Evolutionary conservation across 2,113 vertebrate genomes (phyloP).

Genomic region (Tachysurus fulvidraco): DNA sequence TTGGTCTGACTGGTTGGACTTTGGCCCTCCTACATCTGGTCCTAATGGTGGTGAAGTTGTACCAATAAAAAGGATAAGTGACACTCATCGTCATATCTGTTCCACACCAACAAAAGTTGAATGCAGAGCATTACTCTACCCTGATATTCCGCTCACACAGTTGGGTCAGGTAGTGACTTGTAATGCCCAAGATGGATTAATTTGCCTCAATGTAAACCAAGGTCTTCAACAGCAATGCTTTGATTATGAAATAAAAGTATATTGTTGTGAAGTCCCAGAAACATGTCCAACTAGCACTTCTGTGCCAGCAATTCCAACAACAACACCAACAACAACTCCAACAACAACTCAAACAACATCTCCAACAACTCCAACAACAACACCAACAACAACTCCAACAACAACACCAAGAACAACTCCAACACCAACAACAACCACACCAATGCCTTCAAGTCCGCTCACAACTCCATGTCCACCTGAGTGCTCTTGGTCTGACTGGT

Average conservation of each 20-base stretch:
- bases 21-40: slow-evolving; percentile 49
- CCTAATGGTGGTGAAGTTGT: slow-evolving; percentile 51
- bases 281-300: neutral
- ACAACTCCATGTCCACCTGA: neutral
- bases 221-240: slow-evolving; percentile 58
- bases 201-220: slow-evolving; percentile 66
- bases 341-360: neutral
- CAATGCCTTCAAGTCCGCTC: neutral
- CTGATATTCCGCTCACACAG: neutral
- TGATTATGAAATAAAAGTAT: slow-evolving; percentile 59
- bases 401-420: neutral
- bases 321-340: neutral
- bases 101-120: slow-evolving; percentile 22
- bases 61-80: slow-evolving; percentile 35
- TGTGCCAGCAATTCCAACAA: neutral
- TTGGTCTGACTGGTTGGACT: slow-evolving; percentile 47
- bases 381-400: no score
- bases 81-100: slow-evolving; percentile 35
- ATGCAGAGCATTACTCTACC: slow-evolving; percentile 53
- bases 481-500: slow-evolving; percentile 45
- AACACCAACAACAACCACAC: neutral
- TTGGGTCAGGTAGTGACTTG: slow-evolving; percentile 59
- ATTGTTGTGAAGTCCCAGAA: slow-evolving; percentile 50
- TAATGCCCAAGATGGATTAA: slow-evolving; percentile 46
- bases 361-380: neutral